Conservation (phyloP, 2,797 vertebrate genomes). For the Anguilla megastoma region DNA sequence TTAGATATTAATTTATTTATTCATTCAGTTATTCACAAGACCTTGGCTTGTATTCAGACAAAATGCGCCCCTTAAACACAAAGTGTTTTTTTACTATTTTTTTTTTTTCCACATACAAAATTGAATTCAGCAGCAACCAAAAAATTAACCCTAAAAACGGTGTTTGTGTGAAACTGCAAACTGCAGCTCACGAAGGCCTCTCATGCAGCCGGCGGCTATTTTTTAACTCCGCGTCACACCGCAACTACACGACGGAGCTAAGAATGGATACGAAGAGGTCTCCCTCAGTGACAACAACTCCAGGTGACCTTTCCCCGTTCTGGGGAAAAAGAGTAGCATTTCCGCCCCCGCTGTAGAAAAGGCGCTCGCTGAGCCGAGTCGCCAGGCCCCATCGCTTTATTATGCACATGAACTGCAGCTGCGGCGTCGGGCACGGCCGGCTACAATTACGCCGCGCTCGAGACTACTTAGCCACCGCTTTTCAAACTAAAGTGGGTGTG, state of each 20-base stretch:
- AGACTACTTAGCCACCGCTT: not conserved
- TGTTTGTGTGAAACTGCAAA: not conserved
- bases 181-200: not conserved
- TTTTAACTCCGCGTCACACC: not conserved
- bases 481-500: not conserved
- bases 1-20: not conserved
- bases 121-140: not conserved
- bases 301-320: not conserved
- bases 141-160: not conserved
- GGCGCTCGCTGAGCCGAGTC: too few species aligned
- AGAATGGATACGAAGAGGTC: not conserved
- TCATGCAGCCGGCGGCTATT: not conserved
- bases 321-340: not conserved
- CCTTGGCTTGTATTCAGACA: not conserved
- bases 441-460: not conserved
- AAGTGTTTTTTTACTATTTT: not conserved
- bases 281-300: not conserved
- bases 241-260: not conserved
- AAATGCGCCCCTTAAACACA: not conserved
- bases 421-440: not conserved
- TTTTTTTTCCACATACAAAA: not conserved
- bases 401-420: too few species aligned
- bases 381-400: not conserved
- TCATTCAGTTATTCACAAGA: not conserved
- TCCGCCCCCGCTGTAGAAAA: not conserved